Evolutionary conservation across 92 coral and sea anemone genomes (phyloP), one percentile per base, ranked within the genome.

Genomic region (Porites evermanni): DNA sequence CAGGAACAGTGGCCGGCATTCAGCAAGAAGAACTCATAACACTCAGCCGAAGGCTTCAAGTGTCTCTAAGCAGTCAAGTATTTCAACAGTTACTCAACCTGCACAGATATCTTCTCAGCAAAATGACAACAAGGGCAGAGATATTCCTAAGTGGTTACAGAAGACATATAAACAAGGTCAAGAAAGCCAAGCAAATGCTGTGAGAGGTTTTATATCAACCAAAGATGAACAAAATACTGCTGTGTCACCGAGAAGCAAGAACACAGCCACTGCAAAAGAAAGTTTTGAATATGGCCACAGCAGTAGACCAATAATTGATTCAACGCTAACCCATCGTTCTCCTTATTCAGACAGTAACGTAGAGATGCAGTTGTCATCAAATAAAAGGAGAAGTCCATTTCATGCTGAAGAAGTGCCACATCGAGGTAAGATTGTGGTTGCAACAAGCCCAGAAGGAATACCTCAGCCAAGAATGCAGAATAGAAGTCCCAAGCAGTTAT

Each of bases 391-490:
- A 59, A 85, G 83, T 53, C 60, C 76, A 2, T 67, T 68, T 9
- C 70, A 17, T 18, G 64, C 6, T 14, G 83, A 76, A 26, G 82
- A 85, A 7, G 10, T 21, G 51, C 8, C 21, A 7, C 82, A 67
- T 67, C 83, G 82, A 4, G 17, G 69, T 16, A 85, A 85, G 26
- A 12, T 85, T 26, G 52, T 60, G 14, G 56, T 85, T n/a, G 53
- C 68, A 67, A 78, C 76, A 20, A 85, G 83, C 74, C 88, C 83
- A 19, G 77, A 76, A 12, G 88, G 83, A 6, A 0, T 76, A 61
- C 88, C 88, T 1, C 87, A 63, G 66, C 87, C 87, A 61, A 68
- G 68, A 75, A 58, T 19, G 7, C 21, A 24, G 69, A 32, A 53
- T n/a, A 14, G 58, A 8, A 56, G 52, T 50, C 77, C 83, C 4